Percentiles rank a stretch among this genome's conserved stretches.
Conservation (phyloP, 2,797 vertebrate species). For the Glossophaga mutica region DNA sequence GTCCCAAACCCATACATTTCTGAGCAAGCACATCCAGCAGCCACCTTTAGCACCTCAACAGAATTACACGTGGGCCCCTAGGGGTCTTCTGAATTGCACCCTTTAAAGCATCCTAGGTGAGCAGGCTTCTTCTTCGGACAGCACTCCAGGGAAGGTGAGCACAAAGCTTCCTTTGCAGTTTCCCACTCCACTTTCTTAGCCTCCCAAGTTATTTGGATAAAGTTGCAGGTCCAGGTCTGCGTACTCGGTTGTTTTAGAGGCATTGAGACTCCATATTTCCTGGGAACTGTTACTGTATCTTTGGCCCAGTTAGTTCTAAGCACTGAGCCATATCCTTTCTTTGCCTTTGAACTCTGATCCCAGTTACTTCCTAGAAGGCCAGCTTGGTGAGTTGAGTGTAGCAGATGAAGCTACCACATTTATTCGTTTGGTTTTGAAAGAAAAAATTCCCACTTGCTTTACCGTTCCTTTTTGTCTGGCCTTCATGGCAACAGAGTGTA, state of each 20-base stretch:
- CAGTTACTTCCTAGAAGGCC: neutral
- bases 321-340: neutral
- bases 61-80: neutral
- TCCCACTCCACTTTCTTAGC: neutral
- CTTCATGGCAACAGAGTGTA: neutral
- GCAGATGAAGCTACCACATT: neutral
- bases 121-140: neutral
- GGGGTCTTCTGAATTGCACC: neutral
- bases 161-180: neutral
- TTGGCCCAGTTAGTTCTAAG: neutral
- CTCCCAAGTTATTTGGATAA: neutral
- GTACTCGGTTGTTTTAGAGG: neutral
- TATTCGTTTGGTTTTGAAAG: neutral
- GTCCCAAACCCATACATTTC: neutral
- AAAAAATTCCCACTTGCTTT: neutral
- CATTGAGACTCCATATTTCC: neutral
- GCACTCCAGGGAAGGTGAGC: neutral
- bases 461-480: neutral
- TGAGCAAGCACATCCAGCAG: neutral
- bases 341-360: neutral
- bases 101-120: neutral
- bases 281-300: neutral
- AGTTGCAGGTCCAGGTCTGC: neutral
- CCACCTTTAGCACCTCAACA: neutral
- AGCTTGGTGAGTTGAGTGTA: neutral